phyloP scores from a whole-genome alignment of 2,113 vertebrate genomes.

The Xenus cinereus region DNA sequence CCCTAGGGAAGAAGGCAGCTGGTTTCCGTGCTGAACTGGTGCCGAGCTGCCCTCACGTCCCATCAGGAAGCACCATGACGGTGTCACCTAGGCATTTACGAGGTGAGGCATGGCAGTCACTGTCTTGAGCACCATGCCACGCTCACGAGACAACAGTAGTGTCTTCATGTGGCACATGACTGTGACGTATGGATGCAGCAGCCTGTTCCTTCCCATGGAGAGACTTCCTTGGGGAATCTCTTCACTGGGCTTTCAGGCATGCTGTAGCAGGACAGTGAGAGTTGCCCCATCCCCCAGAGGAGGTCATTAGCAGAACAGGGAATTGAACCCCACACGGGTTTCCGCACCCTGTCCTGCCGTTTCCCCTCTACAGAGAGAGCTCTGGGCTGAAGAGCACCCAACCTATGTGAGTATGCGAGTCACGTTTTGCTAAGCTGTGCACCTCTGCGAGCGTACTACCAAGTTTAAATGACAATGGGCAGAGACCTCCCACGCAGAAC shows the following conservation, averaged over 20 bases:
- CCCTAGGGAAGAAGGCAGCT: neutral
- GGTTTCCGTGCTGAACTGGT: neutral
- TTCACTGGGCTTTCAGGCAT: neutral
- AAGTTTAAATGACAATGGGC: constrained; percentile 4
- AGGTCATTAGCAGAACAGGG: neutral
- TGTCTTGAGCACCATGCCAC: neutral
- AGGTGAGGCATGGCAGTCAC: neutral
- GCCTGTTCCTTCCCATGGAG: neutral
- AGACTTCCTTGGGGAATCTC: neutral
- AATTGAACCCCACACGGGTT: neutral
- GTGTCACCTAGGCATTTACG: neutral
- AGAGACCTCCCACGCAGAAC: constrained; percentile 15
- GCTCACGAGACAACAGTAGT: accelerated
- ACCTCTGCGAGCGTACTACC: constrained; percentile 3
- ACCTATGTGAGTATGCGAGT: neutral
- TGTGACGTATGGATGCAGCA: accelerated
- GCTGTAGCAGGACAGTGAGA: neutral
- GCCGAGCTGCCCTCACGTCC: neutral
- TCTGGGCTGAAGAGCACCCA: neutral
- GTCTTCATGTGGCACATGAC: neutral
- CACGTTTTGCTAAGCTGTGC: constrained; percentile 38
- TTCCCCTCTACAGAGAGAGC: neutral
- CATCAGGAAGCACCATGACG: neutral
- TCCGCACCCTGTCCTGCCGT: neutral
- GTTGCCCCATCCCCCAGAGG: neutral